A percentile compares a stretch with the other conserved stretches of the same genome.
These are phyloP conservation scores for Pterophyllum scalare DNA, from an alignment of 2,113 vertebrate species.

Conservation along the genomic window DNA sequence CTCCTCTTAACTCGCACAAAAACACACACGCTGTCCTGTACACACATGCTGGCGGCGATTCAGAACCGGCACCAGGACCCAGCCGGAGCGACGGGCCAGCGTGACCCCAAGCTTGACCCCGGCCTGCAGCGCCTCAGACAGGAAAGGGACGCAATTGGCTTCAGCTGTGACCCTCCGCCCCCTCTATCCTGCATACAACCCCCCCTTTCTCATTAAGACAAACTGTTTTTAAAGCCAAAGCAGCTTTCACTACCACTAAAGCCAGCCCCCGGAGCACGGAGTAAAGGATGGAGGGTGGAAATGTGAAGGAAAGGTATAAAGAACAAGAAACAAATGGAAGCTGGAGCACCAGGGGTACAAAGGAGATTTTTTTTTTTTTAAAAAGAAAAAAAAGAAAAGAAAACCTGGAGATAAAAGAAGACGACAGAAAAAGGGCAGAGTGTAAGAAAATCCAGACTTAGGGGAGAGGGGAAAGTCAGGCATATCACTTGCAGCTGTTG, in stretches of 20 bases:
- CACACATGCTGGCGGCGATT: constrained; percentile 67
- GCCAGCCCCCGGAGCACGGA: constrained; percentile 73
- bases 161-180: constrained; percentile 79
- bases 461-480: constrained; percentile 46
- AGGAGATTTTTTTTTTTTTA: constrained; percentile 21
- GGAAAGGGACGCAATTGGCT: constrained; percentile 82
- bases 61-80: constrained; percentile 70
- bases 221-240: constrained; percentile 83
- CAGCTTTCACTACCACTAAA: constrained; percentile 81
- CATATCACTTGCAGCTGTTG: constrained; percentile 81
- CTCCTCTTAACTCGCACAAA: constrained; percentile 67
- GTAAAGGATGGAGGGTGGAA: constrained; percentile 22
- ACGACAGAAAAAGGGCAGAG: constrained; percentile 61
- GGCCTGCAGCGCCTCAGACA: constrained; percentile 78
- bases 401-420: constrained; percentile 54
- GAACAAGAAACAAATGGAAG: constrained; percentile 61
- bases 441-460: constrained; percentile 67
- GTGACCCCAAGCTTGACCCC: constrained; percentile 79
- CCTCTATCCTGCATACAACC: constrained; percentile 32
- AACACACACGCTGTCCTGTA: constrained; percentile 54
- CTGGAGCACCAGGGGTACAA: constrained; percentile 51
- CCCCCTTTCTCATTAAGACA: constrained; percentile 80
- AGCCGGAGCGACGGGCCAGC: constrained; percentile 65
- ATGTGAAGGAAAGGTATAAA: constrained; percentile 48
- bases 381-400: constrained; percentile 17